Evolutionary conservation across 2,888 invertebrate species (phyloP).

Genomic region (Ornithoptera priamus): DNA sequence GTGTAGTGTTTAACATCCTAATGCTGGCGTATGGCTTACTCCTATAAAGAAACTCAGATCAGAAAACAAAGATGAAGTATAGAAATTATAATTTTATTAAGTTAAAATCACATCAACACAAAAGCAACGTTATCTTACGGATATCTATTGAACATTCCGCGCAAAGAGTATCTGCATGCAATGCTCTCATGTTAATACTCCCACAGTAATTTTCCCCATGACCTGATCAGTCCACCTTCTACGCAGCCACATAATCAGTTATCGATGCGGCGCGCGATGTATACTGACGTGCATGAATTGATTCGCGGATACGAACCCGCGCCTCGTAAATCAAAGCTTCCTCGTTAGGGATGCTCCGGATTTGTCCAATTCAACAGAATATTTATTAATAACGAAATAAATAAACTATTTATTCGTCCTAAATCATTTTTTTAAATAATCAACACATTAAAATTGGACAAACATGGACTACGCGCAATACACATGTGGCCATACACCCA

Average conservation of each 20-base stretch:
- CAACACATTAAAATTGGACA: no score
- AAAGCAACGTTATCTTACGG: neutral
- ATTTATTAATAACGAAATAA: neutral
- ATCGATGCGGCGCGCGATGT: slow-evolving; percentile 29
- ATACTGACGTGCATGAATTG: slow-evolving; percentile 35
- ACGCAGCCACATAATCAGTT: slow-evolving; percentile 27
- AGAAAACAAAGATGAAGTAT: no score
- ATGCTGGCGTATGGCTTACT: no score
- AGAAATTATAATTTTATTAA: neutral
- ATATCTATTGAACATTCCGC: neutral
- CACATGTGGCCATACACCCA: no score
- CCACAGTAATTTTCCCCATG: slow-evolving; percentile 25
- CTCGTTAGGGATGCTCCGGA: slow-evolving; percentile 4
- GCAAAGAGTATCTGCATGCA: neutral
- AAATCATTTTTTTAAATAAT: no score
- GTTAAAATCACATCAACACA: neutral
- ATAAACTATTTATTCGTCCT: no score
- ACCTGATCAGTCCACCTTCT: slow-evolving; percentile 16
- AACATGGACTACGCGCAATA: no score
- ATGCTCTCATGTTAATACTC: slow-evolving; percentile 18
- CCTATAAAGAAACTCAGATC: no score
- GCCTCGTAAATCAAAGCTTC: slow-evolving; percentile 31
- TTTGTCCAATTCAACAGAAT: neutral
- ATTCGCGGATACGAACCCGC: slow-evolving; percentile 29
- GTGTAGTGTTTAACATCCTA: no score